Percentiles rank a stretch among this genome's conserved stretches.
These are phyloP conservation scores for Sapajus apella DNA, from an alignment of 2,113 vertebrate species.

Conservation along the genomic window DNA sequence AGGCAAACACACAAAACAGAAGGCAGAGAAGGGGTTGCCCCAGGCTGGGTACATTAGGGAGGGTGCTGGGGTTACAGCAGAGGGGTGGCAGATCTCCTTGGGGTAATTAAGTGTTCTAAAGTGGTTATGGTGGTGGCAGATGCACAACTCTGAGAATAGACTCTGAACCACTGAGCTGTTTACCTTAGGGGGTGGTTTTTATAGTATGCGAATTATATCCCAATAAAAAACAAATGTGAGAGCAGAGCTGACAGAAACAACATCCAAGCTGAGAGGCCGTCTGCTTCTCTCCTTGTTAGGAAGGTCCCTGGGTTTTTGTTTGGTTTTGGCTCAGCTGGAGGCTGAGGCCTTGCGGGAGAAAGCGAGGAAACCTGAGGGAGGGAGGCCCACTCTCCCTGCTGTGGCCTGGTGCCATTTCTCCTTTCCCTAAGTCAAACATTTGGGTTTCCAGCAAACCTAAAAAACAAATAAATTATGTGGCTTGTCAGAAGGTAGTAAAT, in stretches of 20 bases:
- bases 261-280: neutral
- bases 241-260: neutral
- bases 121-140: neutral
- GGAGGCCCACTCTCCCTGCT: too few relatives aligned
- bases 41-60: too few relatives aligned
- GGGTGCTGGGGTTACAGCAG: neutral
- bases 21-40: neutral
- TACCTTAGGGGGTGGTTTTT: neutral
- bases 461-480: too few relatives aligned
- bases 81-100: neutral
- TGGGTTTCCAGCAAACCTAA: neutral
- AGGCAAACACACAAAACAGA: neutral
- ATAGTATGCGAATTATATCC: neutral
- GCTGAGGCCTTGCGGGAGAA: neutral
- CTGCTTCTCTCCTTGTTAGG: neutral
- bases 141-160: neutral
- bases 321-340: neutral
- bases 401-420: neutral
- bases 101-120: neutral
- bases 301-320: neutral
- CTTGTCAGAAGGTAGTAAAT: too few relatives aligned
- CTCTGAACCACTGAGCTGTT: neutral
- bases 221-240: neutral
- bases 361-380: too few relatives aligned
- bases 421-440: neutral